Evolutionary conservation across 2,797 vertebrate genomes (phyloP), one percentile per base, ranked within the genome.

Genomic region (Anabas testudineus): DNA sequence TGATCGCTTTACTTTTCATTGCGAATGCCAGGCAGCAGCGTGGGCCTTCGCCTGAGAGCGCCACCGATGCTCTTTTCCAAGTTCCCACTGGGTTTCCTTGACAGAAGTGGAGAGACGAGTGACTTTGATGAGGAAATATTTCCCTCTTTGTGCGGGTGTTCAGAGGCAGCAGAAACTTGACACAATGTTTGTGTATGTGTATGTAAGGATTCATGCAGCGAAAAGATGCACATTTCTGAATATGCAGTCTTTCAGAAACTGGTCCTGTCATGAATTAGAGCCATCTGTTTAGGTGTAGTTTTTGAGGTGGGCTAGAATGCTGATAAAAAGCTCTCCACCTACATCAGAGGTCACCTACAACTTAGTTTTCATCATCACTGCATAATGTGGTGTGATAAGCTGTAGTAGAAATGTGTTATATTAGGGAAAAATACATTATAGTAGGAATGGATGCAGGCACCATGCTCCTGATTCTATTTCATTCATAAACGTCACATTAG

Each of bases 41-140:
- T 26, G 62, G 79, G 81, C 67, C 63, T 57, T 65, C 62, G 53
- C 81, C 57, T 42, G 26, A 75, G 74, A 76, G 80, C 75, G 30
- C 41, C 39, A 5, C 59, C 67, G 52, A 19, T 55, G 68, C 80
- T 78, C 73, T 83, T 59, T 81, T 73, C 81, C 65, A 73, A 74
- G 34, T 78, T 92, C 82, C 90, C 77, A 77, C 84, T 76, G 84
- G 76, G 88, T 66, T 83, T 89, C 80, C 77, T 71, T 82, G 76
- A 87, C 83, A 87, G 80, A 83, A 81, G 78, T 69, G 66, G 41
- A 73, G 52, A 72, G 62, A 76, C 58, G 63, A 84, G 71, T 32
- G 81, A 73, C 88, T 93, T 92, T 92, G 82, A 90, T 88, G 85
- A 78, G 79, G 71, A 77, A 81, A 81, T 69, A 56, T 78, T 71